Conservation (phyloP, 1,140 invertebrate genomes). For the Oreohelix idahoensis region DNA sequence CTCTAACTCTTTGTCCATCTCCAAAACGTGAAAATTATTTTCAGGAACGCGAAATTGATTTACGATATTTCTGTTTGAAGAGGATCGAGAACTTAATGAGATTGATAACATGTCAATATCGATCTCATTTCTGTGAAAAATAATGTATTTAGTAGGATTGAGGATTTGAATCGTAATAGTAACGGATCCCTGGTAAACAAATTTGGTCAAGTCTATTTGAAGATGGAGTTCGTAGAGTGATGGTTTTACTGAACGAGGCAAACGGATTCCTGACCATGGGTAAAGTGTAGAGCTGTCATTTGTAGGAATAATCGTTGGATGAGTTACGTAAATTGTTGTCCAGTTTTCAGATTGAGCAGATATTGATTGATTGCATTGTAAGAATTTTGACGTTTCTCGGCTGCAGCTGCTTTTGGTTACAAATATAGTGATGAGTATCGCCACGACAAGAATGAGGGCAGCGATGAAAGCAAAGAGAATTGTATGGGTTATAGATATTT, state of each 20-base stretch:
- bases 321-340: background rate
- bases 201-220: slow-evolving; percentile 50
- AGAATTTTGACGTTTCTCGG: too few species aligned
- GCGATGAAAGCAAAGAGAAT: background rate
- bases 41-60: slow-evolving; percentile 38
- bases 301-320: background rate
- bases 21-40: slow-evolving; percentile 51
- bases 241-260: slow-evolving; percentile 53
- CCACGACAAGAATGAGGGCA: background rate
- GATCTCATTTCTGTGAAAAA: slow-evolving; percentile 48
- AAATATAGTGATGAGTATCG: background rate
- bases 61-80: slow-evolving; percentile 2
- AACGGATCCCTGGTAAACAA: slow-evolving; percentile 51
- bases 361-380: too few species aligned
- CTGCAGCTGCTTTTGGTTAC: background rate
- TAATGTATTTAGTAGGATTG: slow-evolving; percentile 50
- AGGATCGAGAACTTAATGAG: background rate
- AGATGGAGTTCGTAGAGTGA: slow-evolving; percentile 52
- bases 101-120: slow-evolving; percentile 11
- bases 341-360: background rate
- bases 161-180: slow-evolving; percentile 46
- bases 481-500: background rate
- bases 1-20: slow-evolving; percentile 44
- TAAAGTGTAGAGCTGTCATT: background rate
- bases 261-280: slow-evolving; percentile 54